phyloP scores from a whole-genome alignment of 2,888 invertebrate genomes.

The Nomada fucata region DNA sequence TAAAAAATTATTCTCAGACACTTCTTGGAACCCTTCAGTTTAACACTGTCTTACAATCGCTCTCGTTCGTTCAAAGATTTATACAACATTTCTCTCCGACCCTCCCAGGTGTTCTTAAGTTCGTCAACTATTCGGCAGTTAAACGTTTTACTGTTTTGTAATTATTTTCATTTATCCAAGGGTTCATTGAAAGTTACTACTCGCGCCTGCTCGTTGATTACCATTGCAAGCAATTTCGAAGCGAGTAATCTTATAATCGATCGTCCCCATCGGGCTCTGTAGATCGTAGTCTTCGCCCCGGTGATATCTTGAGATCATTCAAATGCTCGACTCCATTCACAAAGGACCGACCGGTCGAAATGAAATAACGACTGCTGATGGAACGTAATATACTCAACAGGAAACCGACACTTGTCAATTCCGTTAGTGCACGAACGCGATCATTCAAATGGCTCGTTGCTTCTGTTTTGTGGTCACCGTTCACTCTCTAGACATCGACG shows the following conservation, averaged over 20 bases:
- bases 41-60: too few species aligned
- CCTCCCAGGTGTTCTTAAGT: too few species aligned
- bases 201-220: not conserved
- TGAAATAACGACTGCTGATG: slow-evolving; percentile 73
- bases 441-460: slow-evolving; percentile 63
- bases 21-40: too few species aligned
- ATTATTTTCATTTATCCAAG: not conserved
- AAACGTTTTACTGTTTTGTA: not conserved
- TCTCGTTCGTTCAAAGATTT: too few species aligned
- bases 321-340: slow-evolving; percentile 57
- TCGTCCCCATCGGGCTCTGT: not conserved
- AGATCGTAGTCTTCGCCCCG: slow-evolving; percentile 11
- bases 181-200: not conserved
- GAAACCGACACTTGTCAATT: slow-evolving; percentile 78
- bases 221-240: not conserved
- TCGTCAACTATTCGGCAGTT: too few species aligned
- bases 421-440: slow-evolving; percentile 58
- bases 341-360: slow-evolving; percentile 63
- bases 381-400: slow-evolving; percentile 73
- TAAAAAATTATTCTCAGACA: too few species aligned
- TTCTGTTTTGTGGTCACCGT: slow-evolving; percentile 37
- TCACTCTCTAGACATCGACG: slow-evolving; percentile 28
- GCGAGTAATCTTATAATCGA: slow-evolving; percentile 4
- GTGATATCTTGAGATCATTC: slow-evolving; percentile 63
- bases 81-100: too few species aligned